A percentile compares a stretch with the other conserved stretches of the same genome.
These are phyloP conservation scores for Drymodes brunneopygia DNA, from an alignment of 2,113 vertebrate species.

Conservation along the genomic window DNA sequence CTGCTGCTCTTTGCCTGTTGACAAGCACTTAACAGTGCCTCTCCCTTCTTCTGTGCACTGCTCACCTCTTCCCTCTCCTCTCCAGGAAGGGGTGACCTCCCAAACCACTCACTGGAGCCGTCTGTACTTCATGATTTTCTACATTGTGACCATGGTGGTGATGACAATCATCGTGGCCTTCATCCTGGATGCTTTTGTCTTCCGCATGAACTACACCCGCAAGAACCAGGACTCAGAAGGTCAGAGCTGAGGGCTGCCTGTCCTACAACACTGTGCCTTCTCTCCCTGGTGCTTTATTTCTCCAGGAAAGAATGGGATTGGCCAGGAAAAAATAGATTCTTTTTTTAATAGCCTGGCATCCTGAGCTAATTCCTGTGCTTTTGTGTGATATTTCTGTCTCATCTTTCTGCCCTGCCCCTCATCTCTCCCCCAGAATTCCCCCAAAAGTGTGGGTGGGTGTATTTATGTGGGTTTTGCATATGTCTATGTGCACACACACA, in stretches of 20 bases:
- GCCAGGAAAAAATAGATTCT: background rate
- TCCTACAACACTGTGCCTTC: fast-evolving
- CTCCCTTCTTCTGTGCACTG: background rate
- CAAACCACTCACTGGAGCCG: slow-evolving; percentile 96
- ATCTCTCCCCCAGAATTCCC: background rate
- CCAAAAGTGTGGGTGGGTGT: background rate
- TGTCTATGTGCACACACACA: fast-evolving
- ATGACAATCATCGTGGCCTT: slow-evolving; percentile 99
- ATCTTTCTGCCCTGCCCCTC: background rate
- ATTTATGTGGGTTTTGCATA: background rate
- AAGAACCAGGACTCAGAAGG: slow-evolving; percentile 90
- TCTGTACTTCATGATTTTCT: slow-evolving; percentile 99
- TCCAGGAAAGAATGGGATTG: background rate
- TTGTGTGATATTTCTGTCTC: background rate
- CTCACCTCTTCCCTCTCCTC: background rate
- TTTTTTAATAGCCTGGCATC: background rate
- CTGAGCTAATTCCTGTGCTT: background rate
- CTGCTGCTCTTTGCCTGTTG: background rate
- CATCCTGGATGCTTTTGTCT: slow-evolving; percentile 96
- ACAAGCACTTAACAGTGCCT: background rate
- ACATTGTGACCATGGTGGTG: slow-evolving; percentile 99
- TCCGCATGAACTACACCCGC: slow-evolving; percentile 98
- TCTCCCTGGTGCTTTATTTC: background rate
- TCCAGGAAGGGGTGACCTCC: slow-evolving; percentile 93
- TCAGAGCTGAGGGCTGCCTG: background rate